A percentile compares a stretch with the other conserved stretches of the same genome.
phyloP scores from a whole-genome alignment of 1,140 invertebrate species.

The Babylonia areolata region DNA sequence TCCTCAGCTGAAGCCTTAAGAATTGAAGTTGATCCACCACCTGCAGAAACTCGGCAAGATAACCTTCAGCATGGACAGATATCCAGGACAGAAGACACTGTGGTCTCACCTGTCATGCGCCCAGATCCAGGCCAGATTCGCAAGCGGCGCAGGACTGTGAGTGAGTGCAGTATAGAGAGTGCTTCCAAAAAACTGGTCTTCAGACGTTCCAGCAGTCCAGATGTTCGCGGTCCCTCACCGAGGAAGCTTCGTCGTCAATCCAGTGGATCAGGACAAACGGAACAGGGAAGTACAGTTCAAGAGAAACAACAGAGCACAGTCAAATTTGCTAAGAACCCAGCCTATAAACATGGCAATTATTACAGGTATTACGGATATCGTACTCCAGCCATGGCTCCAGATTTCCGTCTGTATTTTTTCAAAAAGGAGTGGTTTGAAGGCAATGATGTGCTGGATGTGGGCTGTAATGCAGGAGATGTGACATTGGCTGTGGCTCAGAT shows the following conservation, averaged over 20 bases:
- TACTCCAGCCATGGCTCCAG: conserved; percentile 87
- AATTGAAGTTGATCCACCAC: conserved; percentile 58
- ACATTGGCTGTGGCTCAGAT: conserved; percentile 89
- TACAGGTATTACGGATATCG: conserved; percentile 97
- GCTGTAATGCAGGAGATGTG: conserved; percentile 97
- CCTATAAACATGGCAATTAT: conserved; percentile 96
- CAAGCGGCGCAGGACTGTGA: conserved; percentile 75
- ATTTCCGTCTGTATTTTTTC: conserved; percentile 89
- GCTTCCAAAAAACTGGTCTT: conserved; percentile 32
- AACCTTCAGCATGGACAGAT: background rate
- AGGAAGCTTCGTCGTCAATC: conserved; percentile 47
- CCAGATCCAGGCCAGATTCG: conserved; percentile 85
- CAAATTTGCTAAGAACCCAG: conserved; percentile 51
- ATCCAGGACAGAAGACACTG: conserved; percentile 68
- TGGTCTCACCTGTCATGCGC: conserved; percentile 93
- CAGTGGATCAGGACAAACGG: conserved; percentile 47
- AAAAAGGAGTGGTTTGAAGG: conserved; percentile 89
- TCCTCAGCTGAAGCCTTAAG: conserved; percentile 59
- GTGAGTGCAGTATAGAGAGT: conserved; percentile 47
- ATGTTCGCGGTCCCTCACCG: conserved; percentile 44
- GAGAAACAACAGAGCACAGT: conserved; percentile 30
- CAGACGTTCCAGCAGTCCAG: conserved; percentile 48
- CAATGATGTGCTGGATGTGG: conserved; percentile 96
- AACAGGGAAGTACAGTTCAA: background rate
- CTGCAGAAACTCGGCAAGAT: background rate